Evolutionary conservation across 2,113 vertebrate genomes (phyloP).

Genomic region (Penelope pileata): DNA sequence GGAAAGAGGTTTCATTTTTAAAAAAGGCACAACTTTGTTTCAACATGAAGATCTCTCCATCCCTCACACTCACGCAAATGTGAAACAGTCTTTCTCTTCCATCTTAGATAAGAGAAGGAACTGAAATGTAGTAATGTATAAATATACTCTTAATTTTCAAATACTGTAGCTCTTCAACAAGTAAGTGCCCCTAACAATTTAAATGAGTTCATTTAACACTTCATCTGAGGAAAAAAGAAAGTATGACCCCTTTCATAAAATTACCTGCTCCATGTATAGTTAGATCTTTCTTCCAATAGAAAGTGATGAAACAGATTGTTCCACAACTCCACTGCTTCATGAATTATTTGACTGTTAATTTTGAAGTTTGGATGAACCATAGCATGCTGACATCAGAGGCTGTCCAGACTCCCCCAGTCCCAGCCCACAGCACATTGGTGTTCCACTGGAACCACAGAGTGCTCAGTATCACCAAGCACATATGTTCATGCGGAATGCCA

Average conservation of each 20-base stretch:
- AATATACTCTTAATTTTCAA: not conserved
- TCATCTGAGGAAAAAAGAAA: not conserved
- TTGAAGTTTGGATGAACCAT: not conserved
- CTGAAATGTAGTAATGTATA: not conserved
- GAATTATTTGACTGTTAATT: not conserved
- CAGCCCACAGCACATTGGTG: not conserved
- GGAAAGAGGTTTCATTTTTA: not conserved
- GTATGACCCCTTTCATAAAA: not conserved
- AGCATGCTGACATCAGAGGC: not conserved
- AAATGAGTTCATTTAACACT: not conserved
- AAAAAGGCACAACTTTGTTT: constrained; percentile 20
- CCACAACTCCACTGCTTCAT: rapidly evolving
- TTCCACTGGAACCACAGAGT: not conserved
- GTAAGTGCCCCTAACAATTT: not conserved
- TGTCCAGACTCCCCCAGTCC: not conserved
- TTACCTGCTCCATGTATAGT: not conserved
- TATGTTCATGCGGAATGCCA: rapidly evolving
- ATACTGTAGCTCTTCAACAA: not conserved
- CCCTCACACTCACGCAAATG: not conserved
- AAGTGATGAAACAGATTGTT: not conserved
- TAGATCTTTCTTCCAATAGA: not conserved
- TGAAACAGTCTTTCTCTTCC: not conserved
- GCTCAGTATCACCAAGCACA: rapidly evolving
- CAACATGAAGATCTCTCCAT: not conserved
- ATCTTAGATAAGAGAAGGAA: not conserved